Percentiles rank a stretch among this genome's conserved stretches.
These are phyloP conservation scores for Panagrolaimus sp. DNA, from an alignment of 1,140 invertebrate species.

Conservation along the genomic window DNA sequence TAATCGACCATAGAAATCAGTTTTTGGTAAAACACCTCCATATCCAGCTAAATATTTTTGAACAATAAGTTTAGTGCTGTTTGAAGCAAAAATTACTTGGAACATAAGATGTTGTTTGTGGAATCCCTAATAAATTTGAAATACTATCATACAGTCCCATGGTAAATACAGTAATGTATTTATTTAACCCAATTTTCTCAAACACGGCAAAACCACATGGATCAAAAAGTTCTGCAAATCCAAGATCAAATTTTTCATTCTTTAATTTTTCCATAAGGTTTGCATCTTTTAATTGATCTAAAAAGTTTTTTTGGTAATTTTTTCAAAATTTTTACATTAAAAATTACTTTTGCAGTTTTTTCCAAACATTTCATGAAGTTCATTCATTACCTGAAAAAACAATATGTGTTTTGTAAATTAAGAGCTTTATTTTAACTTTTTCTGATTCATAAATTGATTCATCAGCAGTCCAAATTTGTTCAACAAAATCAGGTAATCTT, in stretches of 20 bases:
- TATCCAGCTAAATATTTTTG: neutral
- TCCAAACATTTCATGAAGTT: too few species aligned
- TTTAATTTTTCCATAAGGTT: neutral
- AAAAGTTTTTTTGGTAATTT: too few species aligned
- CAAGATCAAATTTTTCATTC: neutral
- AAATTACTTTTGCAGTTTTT: too few species aligned
- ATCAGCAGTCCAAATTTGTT: too few species aligned
- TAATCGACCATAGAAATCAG: too few species aligned
- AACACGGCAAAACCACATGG: neutral
- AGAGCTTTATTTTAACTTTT: too few species aligned
- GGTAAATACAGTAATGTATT: neutral
- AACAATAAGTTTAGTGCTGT: neutral
- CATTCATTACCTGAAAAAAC: too few species aligned
- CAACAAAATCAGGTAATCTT: too few species aligned
- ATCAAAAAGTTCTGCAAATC: neutral
- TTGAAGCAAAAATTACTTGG: neutral
- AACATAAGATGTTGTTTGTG: neutral
- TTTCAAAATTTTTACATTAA: too few species aligned
- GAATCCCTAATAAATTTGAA: neutral
- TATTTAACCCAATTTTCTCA: neutral
- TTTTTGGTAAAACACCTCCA: neutral
- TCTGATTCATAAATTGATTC: too few species aligned
- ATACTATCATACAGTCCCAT: constrained; percentile 3
- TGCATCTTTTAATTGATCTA: too few species aligned
- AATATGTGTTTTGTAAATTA: too few species aligned